Conservation (phyloP, 2,888 invertebrate species). For the Dendrolimus houi region DNA sequence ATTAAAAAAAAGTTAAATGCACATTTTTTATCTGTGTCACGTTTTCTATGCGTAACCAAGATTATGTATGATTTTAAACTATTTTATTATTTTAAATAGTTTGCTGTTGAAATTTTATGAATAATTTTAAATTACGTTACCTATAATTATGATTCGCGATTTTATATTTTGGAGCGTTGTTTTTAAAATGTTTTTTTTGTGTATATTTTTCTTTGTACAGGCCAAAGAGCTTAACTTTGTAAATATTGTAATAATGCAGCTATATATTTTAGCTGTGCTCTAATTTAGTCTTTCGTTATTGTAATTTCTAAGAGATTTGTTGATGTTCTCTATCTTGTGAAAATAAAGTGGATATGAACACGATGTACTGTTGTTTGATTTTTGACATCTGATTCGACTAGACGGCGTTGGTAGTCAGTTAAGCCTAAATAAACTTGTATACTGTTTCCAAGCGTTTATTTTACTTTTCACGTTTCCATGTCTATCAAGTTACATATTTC, state of each 20-base stretch:
- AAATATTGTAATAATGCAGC: constrained; percentile 57
- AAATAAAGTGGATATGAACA: constrained; percentile 63
- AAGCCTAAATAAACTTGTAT: neutral
- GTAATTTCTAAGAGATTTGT: constrained; percentile 74
- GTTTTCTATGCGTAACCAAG: constrained; percentile 13
- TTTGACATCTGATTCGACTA: neutral
- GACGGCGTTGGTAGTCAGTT: neutral
- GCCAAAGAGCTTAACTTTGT: constrained; percentile 71
- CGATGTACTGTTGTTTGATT: constrained; percentile 13
- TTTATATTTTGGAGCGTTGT: constrained; percentile 31
- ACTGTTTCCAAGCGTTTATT: too few relatives aligned
- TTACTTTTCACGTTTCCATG: too few relatives aligned
- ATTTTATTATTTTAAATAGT: constrained; percentile 36
- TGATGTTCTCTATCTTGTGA: constrained; percentile 75
- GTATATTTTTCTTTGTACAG: constrained; percentile 64
- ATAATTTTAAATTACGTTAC: constrained; percentile 70
- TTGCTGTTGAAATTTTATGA: constrained; percentile 63
- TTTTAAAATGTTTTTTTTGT: constrained; percentile 36
- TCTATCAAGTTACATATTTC: too few relatives aligned
- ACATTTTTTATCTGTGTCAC: constrained; percentile 15
- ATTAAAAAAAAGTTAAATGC: constrained; percentile 14
- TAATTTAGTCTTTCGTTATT: constrained; percentile 63
- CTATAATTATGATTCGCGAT: constrained; percentile 51
- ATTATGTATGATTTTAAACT: constrained; percentile 32
- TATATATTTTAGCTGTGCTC: constrained; percentile 42